These are phyloP conservation scores for Paralvinella palmiformis DNA, from an alignment of 1,140 invertebrate genomes.

Conservation along the genomic window DNA sequence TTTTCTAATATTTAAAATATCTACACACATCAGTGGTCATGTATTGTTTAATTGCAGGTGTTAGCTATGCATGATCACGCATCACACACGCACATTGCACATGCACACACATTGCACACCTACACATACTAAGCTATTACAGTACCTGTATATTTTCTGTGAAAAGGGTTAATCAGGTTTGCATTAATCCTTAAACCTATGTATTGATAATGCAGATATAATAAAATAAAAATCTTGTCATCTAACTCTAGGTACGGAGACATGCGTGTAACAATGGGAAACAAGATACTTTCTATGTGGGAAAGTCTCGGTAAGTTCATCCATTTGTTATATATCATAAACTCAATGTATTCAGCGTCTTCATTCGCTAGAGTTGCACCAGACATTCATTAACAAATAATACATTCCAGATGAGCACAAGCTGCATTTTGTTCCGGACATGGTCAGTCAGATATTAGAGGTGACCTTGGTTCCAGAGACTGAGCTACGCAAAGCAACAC, in stretches of 20 bases:
- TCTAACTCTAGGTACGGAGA: conserved; percentile 36
- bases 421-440: conserved; percentile 33
- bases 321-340: neutral
- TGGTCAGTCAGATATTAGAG: conserved; percentile 43
- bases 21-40: too few relatives aligned
- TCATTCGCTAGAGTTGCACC: neutral
- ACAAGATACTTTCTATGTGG: conserved; percentile 41
- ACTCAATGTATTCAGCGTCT: neutral
- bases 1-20: too few relatives aligned
- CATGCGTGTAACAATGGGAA: conserved; percentile 44
- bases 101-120: too few relatives aligned
- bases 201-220: too few relatives aligned
- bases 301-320: conserved; percentile 32
- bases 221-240: too few relatives aligned
- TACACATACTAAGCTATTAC: too few relatives aligned
- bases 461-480: conserved; percentile 43
- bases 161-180: too few relatives aligned
- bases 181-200: too few relatives aligned
- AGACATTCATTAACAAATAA: neutral
- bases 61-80: too few relatives aligned
- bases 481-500: conserved; percentile 38
- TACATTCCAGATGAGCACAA: conserved; percentile 55
- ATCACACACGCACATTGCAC: too few relatives aligned
- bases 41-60: too few relatives aligned
- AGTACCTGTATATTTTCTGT: too few relatives aligned